Base-by-base conservation (phyloP, 37 sponge, comb jelly and placozoan genomes). In the Halisarca cf. caerulea region DNA sequence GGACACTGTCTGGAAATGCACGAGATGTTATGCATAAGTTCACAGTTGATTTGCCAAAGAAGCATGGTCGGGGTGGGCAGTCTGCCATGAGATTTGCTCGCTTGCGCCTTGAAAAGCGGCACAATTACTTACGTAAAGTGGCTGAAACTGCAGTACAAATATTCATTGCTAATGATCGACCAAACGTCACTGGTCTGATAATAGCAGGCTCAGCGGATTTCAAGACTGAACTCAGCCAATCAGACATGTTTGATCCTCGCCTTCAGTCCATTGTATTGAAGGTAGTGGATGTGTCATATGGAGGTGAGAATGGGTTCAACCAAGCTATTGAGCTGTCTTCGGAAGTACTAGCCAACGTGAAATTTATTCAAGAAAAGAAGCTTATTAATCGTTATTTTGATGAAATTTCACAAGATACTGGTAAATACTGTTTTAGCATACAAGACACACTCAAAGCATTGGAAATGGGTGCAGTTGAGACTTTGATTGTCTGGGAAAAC, bases 271-370 rank as follows among this genome's bases (percentile, higher is more conserved):
- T 91, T 60, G 66, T 99, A 4, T 80, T 99, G 62, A 99, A 99
- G 69, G 81, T 95, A 30, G 99, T 99, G 5, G 99, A 99, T 79
- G 93, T 99, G 0, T 95, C 99, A 5, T 99, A 99, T 73, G 99
- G 99, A 41, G 99, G 99, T 59, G 99, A 99, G 78, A 99, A 99
- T 80, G 99, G 99, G 23, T 99, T 99, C 87, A 99, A 99, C 83
- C 99, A 99, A 54, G 99, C 99, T 27, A 99, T 99, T 30, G 99
- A 99, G 59, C 88, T 99, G 39, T 84, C 97, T 8, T 88, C 93
- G 7, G 99, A 99, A 73, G 97, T 96, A 0, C 83, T 99, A 11
- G 85, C 93, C 2, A 99, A 99, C 82, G 99, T 99, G 14, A 99
- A 99, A 82, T 99, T 99, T 58, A 99, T 99, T 60, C 99, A 99